Base-by-base conservation (phyloP, 1,140 invertebrate genomes). In the Drosophila sucinea region DNA sequence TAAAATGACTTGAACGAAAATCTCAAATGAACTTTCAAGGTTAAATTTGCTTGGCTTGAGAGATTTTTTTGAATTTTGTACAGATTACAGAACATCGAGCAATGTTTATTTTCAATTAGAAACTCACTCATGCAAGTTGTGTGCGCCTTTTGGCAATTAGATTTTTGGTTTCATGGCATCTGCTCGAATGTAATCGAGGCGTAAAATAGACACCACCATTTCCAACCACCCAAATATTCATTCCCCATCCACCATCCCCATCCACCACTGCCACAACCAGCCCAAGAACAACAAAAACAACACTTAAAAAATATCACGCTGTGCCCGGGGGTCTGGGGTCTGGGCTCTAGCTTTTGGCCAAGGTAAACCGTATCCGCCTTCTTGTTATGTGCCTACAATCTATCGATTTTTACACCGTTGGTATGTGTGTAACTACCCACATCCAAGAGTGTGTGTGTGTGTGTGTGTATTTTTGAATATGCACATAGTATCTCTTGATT, bases 81-180 rank as follows among this genome's bases (percentile, higher is more conserved):
- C 41, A 60, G 35, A 76, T 66, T 63, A 35, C 41, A 55, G 35
- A 66, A 73, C 66, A 71, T 55, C 76, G 51, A 38, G 35, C 64
- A 71, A 73, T 90, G 77, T 85, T 90, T 85, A 75, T 77, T 90
- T 90, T 90, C 86, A 90, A 90, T 90, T 90, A 82, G 72, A 70
- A 73, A 77, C 68, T 77, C 69, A 70, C 66, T 74, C 56, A 62
- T 81, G 60, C 60, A 71, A 40, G 67, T 57, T 71, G 65, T 58
- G 72, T 72, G 66, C 57, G 85, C 73, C 79, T 81, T 84, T 90
- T 80, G 70, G 87, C 75, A 90, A 90, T 90, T 90, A 90, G 83
- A 87, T 75, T 79, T 75, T 77, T 79, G 68, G 71, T 77, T 77
- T 61, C 60, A 25, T 69, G 84, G 84, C 83, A 86, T 86, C 84